Evolutionary conservation across 2,797 vertebrate species (phyloP).

Genomic region (Acridotheres tristis): DNA sequence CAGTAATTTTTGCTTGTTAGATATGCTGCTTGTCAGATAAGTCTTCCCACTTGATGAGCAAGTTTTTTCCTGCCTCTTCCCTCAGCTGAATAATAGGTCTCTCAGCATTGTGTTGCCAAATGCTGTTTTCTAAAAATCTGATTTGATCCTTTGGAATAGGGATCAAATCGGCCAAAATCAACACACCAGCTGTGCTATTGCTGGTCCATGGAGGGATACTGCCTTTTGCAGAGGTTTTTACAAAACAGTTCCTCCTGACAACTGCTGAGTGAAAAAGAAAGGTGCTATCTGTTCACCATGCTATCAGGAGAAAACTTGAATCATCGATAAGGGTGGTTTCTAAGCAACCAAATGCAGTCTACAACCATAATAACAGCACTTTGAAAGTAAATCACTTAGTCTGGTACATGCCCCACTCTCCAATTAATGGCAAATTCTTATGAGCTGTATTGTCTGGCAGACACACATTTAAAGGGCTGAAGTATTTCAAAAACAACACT

Average conservation of each 20-base stretch:
- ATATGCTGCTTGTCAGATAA: not conserved
- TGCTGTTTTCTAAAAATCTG: not conserved
- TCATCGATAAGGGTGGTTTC: constrained; percentile 60
- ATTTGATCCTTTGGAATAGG: not conserved
- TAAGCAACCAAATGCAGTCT: constrained; percentile 57
- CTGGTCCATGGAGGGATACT: not conserved
- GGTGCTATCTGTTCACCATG: not conserved
- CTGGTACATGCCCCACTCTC: not conserved
- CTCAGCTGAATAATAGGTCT: not conserved
- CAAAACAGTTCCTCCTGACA: constrained; percentile 11
- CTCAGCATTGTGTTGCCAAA: not conserved
- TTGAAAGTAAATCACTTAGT: constrained; percentile 29
- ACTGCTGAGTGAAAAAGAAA: not conserved
- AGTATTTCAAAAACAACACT: not conserved
- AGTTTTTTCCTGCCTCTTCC: not conserved
- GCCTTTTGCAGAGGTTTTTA: not conserved
- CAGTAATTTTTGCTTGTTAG: constrained; percentile 13
- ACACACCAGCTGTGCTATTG: not conserved
- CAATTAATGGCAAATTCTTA: constrained; percentile 5
- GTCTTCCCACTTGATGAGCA: not conserved
- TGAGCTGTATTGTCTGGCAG: constrained; percentile 27
- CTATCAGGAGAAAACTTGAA: constrained; percentile 39
- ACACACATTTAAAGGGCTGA: not conserved
- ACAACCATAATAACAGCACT: constrained; percentile 42
- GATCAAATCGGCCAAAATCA: not conserved